Percentiles rank a stretch among this genome's conserved stretches.
phyloP scores from a whole-genome alignment of 1,140 invertebrate species.

The Platyura marginata region DNA sequence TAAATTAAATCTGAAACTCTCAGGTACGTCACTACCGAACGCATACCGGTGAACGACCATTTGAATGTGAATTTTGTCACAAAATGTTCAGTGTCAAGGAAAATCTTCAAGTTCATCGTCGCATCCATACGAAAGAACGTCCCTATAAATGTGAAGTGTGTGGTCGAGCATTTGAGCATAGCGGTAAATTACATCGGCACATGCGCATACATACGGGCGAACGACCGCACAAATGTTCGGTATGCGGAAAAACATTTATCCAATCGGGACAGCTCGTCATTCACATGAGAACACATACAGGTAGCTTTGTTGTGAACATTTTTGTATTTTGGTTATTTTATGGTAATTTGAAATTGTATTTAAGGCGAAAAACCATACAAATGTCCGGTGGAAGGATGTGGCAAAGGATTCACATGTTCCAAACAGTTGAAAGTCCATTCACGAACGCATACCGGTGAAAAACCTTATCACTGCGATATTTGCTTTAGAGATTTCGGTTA shows the following conservation, averaged over 20 bases:
- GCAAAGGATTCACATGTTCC: slow-evolving; percentile 76
- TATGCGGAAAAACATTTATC: slow-evolving; percentile 82
- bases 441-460: slow-evolving; percentile 70
- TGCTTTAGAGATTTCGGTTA: slow-evolving; percentile 54
- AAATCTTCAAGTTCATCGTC: slow-evolving; percentile 76
- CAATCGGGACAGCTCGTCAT: slow-evolving; percentile 74
- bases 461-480: slow-evolving; percentile 46
- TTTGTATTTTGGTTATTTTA: neutral
- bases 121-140: slow-evolving; percentile 74
- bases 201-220: slow-evolving; percentile 86
- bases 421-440: slow-evolving; percentile 77
- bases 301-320: neutral
- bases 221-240: slow-evolving; percentile 80
- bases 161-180: slow-evolving; percentile 79
- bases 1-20: neutral
- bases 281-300: slow-evolving; percentile 71
- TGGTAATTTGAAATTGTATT: neutral
- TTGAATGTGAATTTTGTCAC: slow-evolving; percentile 80
- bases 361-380: slow-evolving; percentile 74
- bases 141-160: slow-evolving; percentile 74
- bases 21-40: slow-evolving; percentile 65
- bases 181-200: slow-evolving; percentile 78
- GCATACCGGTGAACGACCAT: slow-evolving; percentile 60
- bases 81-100: slow-evolving; percentile 86
- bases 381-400: slow-evolving; percentile 57